Evolutionary conservation across 2,888 invertebrate genomes (phyloP).

Genomic region (Lasioglossum figueresi): DNA sequence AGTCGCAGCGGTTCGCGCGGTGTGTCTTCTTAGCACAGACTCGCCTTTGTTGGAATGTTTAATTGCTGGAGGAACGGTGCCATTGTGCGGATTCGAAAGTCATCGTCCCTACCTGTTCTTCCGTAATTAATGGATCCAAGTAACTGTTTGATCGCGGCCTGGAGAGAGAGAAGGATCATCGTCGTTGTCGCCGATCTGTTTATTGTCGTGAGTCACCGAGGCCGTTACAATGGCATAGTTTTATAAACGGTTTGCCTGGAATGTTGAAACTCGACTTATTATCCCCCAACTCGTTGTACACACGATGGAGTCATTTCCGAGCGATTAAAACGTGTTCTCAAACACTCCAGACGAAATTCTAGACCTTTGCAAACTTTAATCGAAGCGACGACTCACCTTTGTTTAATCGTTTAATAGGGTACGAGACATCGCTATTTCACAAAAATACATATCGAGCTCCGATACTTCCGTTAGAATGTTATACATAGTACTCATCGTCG

Average conservation of each 20-base stretch:
- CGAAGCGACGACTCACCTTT: background rate
- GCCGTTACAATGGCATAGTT: background rate
- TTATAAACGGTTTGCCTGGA: slow-evolving; percentile 1
- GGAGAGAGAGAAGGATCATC: background rate
- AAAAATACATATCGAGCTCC: background rate
- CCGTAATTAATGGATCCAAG: slow-evolving; percentile 6
- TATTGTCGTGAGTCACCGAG: slow-evolving; percentile 8
- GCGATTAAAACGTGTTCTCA: background rate
- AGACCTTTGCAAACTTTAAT: background rate
- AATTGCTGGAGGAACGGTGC: slow-evolving; percentile 39
- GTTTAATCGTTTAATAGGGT: background rate
- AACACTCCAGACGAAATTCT: background rate
- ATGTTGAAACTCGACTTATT: slow-evolving; percentile 7
- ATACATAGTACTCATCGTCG: background rate
- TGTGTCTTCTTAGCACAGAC: slow-evolving; percentile 7
- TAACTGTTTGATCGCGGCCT: background rate
- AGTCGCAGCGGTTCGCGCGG: background rate
- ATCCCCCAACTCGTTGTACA: background rate
- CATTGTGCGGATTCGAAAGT: slow-evolving; percentile 61
- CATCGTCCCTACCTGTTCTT: slow-evolving; percentile 26
- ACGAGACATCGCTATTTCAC: background rate
- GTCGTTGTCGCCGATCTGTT: background rate
- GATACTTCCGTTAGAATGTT: background rate
- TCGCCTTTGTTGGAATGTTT: slow-evolving; percentile 25
- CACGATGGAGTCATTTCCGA: background rate